Evolutionary conservation across 2,113 vertebrate species (phyloP).

Genomic region (Bos javanicus): DNA sequence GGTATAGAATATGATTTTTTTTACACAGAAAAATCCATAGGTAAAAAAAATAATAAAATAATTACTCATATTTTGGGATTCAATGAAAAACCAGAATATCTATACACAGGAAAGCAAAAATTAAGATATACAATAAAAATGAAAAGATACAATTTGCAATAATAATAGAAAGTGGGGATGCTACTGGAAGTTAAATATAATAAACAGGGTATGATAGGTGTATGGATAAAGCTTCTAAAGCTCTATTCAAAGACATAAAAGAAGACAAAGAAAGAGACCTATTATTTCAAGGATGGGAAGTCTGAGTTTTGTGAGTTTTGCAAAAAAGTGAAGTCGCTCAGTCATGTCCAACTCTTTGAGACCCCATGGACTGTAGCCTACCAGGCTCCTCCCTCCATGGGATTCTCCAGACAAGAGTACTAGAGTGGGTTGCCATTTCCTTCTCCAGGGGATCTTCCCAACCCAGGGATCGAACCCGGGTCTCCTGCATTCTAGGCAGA

Average conservation of each 20-base stretch:
- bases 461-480: no score
- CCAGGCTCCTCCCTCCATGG: no score
- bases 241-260: neutral
- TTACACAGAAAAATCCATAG: neutral
- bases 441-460: no score
- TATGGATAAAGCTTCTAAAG: neutral
- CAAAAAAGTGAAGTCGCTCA: neutral
- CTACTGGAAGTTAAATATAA: neutral
- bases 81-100: neutral
- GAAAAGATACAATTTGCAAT: neutral
- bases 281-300: neutral
- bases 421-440: no score
- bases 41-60: neutral
- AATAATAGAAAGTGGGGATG: neutral
- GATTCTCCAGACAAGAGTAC: no score
- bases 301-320: neutral
- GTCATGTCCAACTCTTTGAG: no score
- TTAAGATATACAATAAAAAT: constrained; percentile 8
- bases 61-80: neutral
- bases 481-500: no score
- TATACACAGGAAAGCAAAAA: neutral
- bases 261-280: neutral
- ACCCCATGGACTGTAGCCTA: no score
- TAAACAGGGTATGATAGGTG: neutral
- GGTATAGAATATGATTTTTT: neutral